phyloP scores from a whole-genome alignment of 2,113 vertebrate genomes.

The Sardina pilchardus region DNA sequence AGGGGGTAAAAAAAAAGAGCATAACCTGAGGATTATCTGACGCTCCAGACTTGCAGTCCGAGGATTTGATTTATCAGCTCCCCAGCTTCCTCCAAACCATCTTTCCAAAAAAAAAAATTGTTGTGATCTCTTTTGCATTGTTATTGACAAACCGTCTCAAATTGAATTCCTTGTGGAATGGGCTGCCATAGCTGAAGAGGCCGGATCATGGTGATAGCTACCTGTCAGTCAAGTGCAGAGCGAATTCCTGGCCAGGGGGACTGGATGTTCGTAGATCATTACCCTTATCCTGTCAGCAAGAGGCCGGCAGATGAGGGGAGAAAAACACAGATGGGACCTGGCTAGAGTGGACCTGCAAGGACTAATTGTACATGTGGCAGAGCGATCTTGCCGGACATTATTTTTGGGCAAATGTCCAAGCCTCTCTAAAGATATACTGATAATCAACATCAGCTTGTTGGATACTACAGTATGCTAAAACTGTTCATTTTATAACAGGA shows the following conservation, averaged over 20 bases:
- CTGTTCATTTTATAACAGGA: background rate
- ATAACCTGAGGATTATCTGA: slow-evolving; percentile 69
- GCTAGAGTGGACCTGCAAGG: background rate
- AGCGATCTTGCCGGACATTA: background rate
- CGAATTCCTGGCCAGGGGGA: slow-evolving; percentile 55
- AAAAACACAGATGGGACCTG: slow-evolving; percentile 16
- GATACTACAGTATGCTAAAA: background rate
- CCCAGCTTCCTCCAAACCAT: slow-evolving; percentile 45
- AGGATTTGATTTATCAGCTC: slow-evolving; percentile 66
- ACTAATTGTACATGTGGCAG: background rate
- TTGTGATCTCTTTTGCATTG: slow-evolving; percentile 54
- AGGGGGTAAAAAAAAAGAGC: slow-evolving; percentile 63
- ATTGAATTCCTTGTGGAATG: slow-evolving; percentile 61
- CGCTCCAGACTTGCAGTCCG: slow-evolving; percentile 66
- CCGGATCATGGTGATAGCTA: slow-evolving; percentile 58
- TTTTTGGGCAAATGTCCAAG: no score
- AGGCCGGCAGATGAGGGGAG: slow-evolving; percentile 25
- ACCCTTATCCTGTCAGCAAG: slow-evolving; percentile 56
- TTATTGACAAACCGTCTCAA: slow-evolving; percentile 65
- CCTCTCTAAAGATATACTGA: no score
- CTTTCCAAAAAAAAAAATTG: slow-evolving; percentile 46
- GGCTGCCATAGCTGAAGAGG: slow-evolving; percentile 59
- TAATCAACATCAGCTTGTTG: no score
- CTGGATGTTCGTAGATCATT: slow-evolving; percentile 60
- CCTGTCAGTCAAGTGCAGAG: slow-evolving; percentile 58